These are phyloP conservation scores for Lasioglossum calceatum DNA, from an alignment of 2,888 invertebrate genomes.

Conservation along the genomic window DNA sequence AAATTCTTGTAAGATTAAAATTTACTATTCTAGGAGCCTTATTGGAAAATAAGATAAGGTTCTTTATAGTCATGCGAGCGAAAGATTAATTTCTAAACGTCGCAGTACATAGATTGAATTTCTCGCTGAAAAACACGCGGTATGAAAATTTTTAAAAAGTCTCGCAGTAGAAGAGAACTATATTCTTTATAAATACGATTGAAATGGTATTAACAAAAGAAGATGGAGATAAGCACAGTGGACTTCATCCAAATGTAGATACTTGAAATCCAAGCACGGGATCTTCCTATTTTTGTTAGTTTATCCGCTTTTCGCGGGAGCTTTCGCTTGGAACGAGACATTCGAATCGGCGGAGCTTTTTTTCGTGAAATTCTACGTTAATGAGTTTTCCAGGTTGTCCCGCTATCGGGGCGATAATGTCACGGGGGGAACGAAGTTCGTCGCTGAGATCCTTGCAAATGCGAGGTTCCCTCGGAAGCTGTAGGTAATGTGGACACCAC, in stretches of 20 bases:
- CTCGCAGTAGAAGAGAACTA: background rate
- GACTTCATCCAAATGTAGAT: background rate
- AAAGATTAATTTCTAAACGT: background rate
- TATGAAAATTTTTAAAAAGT: background rate
- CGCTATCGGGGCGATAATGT: slow-evolving; percentile 1
- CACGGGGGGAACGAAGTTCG: slow-evolving; percentile 3
- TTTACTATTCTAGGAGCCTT: background rate
- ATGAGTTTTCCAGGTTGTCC: background rate
- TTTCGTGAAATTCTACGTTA: background rate
- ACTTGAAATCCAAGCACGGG: background rate
- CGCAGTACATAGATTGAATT: background rate
- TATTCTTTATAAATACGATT: background rate
- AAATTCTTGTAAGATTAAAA: background rate
- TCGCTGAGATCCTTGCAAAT: slow-evolving; percentile 4
- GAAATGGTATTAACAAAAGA: background rate
- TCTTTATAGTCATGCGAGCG: background rate
- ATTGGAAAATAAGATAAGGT: background rate
- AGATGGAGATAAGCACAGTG: background rate
- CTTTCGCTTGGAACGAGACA: background rate
- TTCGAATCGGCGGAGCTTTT: background rate
- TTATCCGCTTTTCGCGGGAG: background rate
- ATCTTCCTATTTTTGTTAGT: background rate
- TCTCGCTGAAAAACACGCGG: background rate
- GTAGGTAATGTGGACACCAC: slow-evolving; percentile 15
- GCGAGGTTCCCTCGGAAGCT: slow-evolving; percentile 1